A percentile compares a stretch with the other conserved stretches of the same genome.
Conservation (phyloP, 2,113 vertebrate genomes). For the Nycticryphes semicollaris region DNA sequence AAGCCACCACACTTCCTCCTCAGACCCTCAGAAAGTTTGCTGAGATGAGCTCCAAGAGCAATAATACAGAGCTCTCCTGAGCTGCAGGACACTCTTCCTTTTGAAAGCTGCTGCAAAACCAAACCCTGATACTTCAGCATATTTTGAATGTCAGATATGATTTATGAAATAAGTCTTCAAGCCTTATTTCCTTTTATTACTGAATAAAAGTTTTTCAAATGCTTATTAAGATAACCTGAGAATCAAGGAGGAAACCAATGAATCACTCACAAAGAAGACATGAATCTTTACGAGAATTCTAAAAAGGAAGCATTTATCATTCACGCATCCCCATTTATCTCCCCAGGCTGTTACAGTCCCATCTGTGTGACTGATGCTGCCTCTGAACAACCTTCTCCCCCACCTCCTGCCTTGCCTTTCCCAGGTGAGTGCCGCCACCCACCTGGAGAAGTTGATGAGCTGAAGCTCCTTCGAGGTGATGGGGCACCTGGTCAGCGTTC, state of each 20-base stretch:
- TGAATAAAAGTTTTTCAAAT: constrained; percentile 43
- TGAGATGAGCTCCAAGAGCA: not conserved
- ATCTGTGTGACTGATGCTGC: not conserved
- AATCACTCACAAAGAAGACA: constrained; percentile 52
- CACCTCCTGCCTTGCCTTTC: not conserved
- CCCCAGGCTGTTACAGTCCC: not conserved
- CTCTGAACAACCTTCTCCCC: not conserved
- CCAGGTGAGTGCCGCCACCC: not conserved
- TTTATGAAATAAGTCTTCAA: constrained; percentile 43
- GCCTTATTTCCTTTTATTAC: constrained; percentile 55
- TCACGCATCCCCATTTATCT: constrained; percentile 39
- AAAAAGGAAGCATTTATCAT: constrained; percentile 53
- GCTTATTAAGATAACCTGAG: constrained; percentile 56
- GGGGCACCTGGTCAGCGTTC: not conserved
- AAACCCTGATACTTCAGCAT: not conserved
- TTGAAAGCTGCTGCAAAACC: not conserved
- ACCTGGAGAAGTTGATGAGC: not conserved
- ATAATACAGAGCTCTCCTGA: not conserved
- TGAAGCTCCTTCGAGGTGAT: not conserved
- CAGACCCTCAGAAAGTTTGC: not conserved
- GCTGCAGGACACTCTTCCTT: not conserved
- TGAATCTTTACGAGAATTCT: constrained; percentile 37
- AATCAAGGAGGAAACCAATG: constrained; percentile 57
- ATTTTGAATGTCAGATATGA: constrained; percentile 22
- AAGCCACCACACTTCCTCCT: not conserved